Conservation (phyloP, 2,888 invertebrate genomes). For the Eulithis testata region DNA sequence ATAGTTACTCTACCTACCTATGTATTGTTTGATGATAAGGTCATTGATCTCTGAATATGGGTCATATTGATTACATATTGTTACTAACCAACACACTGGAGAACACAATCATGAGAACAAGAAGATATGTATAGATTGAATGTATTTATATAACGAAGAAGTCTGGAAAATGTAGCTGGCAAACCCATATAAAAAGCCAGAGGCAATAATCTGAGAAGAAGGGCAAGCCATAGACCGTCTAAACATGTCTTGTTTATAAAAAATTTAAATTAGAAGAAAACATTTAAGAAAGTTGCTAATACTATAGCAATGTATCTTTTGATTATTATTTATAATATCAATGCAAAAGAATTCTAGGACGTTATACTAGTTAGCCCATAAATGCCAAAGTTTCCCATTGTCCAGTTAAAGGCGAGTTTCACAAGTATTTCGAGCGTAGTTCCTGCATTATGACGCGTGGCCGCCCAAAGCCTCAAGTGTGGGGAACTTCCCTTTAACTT, state of each 20-base stretch:
- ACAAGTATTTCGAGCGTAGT: conserved; percentile 48
- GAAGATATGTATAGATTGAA: too few species aligned
- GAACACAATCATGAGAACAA: too few species aligned
- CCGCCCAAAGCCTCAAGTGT: conserved; percentile 44
- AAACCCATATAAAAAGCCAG: too few species aligned
- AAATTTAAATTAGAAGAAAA: too few species aligned
- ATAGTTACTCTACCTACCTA: not conserved
- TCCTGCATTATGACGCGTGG: conserved; percentile 57
- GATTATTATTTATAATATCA: too few species aligned
- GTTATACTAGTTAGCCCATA: conserved; percentile 1
- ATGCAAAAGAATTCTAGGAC: not conserved
- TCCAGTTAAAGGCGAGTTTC: conserved; percentile 53
- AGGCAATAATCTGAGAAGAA: too few species aligned
- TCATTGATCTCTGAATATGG: conserved; percentile 18
- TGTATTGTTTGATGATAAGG: conserved; percentile 8
- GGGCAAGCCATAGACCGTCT: too few species aligned
- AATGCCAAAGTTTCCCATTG: conserved; percentile 38
- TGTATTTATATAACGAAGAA: too few species aligned
- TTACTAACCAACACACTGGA: not conserved
- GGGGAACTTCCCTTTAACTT: conserved; percentile 52
- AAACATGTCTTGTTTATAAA: too few species aligned
- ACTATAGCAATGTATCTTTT: too few species aligned
- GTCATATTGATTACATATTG: conserved; percentile 19
- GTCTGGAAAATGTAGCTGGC: too few species aligned
- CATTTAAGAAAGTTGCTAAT: too few species aligned